These are phyloP conservation scores for Craterocephalus amniculus DNA, from an alignment of 2,797 vertebrate genomes.

Conservation along the genomic window DNA sequence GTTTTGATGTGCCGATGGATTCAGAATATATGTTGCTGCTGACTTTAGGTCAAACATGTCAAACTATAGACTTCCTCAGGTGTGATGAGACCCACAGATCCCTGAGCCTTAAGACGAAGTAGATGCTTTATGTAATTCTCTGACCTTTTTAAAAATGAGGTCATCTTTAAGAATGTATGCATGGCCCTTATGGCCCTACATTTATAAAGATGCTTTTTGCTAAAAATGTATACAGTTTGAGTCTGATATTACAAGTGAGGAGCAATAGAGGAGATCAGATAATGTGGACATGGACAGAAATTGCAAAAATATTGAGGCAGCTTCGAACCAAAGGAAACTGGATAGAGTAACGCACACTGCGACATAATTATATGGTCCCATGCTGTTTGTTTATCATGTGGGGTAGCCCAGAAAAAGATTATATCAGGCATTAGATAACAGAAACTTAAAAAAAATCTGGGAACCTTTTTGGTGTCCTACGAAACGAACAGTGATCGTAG, in stretches of 20 bases:
- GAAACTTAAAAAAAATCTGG: not conserved
- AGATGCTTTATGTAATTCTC: not conserved
- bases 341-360: not conserved
- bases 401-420: not conserved
- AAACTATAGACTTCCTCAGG: conserved; percentile 8
- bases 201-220: not conserved
- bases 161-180: not conserved
- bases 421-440: too few relatives aligned
- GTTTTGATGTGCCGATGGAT: conserved; percentile 6
- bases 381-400: not conserved
- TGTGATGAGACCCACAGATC: not conserved
- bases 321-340: not conserved
- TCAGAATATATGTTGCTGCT: conserved; percentile 1
- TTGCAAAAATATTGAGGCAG: not conserved
- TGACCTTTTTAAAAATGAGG: not conserved
- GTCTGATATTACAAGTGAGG: not conserved
- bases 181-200: not conserved
- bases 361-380: not conserved
- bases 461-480: not conserved
- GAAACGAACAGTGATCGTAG: not conserved
- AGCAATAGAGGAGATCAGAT: not conserved
- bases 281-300: not conserved
- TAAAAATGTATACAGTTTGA: not conserved
- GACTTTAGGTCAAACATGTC: not conserved
- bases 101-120: conserved; percentile 4